These are phyloP conservation scores for Terebella lapidaria DNA, from an alignment of 2,888 invertebrate species.

Conservation along the genomic window DNA sequence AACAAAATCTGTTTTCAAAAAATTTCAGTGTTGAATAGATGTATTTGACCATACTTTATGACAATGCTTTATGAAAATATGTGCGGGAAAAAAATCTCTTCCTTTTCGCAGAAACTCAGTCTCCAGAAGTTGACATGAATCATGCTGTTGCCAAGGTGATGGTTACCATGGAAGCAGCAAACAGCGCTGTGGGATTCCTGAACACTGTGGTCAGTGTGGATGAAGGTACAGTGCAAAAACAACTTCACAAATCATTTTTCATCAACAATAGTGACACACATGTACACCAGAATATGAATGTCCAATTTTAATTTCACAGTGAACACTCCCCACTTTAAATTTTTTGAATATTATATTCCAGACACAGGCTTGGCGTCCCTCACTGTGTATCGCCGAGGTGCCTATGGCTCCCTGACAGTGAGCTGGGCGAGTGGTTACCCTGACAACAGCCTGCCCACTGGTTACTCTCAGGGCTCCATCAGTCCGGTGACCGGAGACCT, in stretches of 20 bases:
- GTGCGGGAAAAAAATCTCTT: neutral
- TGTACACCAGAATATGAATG: no score
- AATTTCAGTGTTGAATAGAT: no score
- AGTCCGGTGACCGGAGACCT: slow-evolving; percentile 32
- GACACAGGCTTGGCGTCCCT: no score
- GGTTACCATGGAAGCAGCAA: slow-evolving; percentile 42
- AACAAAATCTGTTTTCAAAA: no score
- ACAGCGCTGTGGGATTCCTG: slow-evolving; percentile 43
- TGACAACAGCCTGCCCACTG: slow-evolving; percentile 22
- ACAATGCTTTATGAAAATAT: no score
- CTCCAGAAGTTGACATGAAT: neutral
- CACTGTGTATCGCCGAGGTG: slow-evolving; percentile 34
- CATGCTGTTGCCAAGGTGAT: slow-evolving; percentile 33
- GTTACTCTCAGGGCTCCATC: slow-evolving; percentile 33
- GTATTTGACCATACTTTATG: no score
- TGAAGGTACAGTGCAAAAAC: slow-evolving; percentile 38
- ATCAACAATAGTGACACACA: no score
- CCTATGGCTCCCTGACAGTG: slow-evolving; percentile 40
- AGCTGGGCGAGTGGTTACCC: slow-evolving; percentile 39
- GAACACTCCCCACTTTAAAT: no score
- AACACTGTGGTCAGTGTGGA: slow-evolving; percentile 31
- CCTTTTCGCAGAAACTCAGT: neutral
- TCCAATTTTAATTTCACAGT: no score
- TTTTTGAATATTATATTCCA: no score
- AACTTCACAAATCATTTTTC: no score